Evolutionary conservation across 37 sponge, comb jelly and placozoan species (phyloP), one percentile per base, ranked within the genome.

Genomic region (Halichondria panicea): DNA sequence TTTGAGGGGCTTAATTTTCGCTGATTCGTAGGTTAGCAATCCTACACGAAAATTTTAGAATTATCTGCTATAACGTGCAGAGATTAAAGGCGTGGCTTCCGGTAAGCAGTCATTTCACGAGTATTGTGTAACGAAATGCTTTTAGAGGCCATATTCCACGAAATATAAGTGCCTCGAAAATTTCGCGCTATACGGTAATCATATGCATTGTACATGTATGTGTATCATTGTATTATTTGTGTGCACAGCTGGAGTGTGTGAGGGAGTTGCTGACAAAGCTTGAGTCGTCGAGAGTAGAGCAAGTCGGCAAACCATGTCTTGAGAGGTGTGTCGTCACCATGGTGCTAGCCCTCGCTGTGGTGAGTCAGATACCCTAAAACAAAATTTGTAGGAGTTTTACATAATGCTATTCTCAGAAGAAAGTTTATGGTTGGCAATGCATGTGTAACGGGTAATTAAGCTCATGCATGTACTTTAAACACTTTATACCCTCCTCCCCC

Each of bases 321-420:
- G 85, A 89, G 66, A 63, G 45, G 38, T 89, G 90, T 38, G 12
- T 84, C 41, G 24, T 52, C 38, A 46, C 69, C 21, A 50, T 74
- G 6, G 36, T 84, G 9, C 30, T 84, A 40, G 43, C 86, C 4
- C 60, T 77, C 1, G 75, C 90, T 40, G 41, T 89, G 90, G 93
- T 92, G 40, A 36, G 72, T 65, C 41, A 34, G 11, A 35, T 37
- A 57, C 59, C 25, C 22, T 32, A 7, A 22, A 43, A 44, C 44
- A 44, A 44, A 25, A 6, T 32, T 19, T 11, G 3, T 31, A 5
- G 5, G 35, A 36, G 35, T 32, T 39, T 32, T 12, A 59, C 35
- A 4, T 64, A 36, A 36, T 65, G 28, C 30, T 0, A 3, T 13
- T 2, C 38, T 54, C 6, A 11, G 2, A 8, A 2, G 3, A 41